phyloP scores from a whole-genome alignment of 2,113 vertebrate genomes.

The Camarhynchus parvulus region DNA sequence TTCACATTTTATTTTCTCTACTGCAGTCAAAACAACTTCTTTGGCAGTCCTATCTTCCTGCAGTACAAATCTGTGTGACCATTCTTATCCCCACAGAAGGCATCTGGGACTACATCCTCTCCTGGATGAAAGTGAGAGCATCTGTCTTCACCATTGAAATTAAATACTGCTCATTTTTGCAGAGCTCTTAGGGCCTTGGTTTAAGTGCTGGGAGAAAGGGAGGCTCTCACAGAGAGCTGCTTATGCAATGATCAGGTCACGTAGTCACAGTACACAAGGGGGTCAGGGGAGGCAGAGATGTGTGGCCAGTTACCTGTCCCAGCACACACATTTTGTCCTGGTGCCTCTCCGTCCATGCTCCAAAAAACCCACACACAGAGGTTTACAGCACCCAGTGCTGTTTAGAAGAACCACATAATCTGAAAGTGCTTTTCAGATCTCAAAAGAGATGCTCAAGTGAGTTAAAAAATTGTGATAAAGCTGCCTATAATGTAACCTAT shows the following conservation, averaged over 20 bases:
- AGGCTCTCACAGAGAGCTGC: not conserved
- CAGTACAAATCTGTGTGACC: not conserved
- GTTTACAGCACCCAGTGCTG: not conserved
- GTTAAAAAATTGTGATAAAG: not conserved
- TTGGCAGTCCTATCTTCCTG: not conserved
- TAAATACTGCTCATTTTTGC: not conserved
- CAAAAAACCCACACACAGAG: accelerated
- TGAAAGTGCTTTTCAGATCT: not conserved
- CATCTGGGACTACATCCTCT: not conserved
- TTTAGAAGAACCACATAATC: not conserved
- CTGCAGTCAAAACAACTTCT: constrained; percentile 58
- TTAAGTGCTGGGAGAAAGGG: not conserved
- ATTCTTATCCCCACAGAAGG: not conserved
- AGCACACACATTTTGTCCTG: not conserved
- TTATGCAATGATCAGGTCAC: not conserved
- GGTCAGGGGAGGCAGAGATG: not conserved
- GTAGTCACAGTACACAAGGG: accelerated
- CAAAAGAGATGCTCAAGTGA: not conserved
- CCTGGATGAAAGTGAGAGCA: constrained; percentile 1
- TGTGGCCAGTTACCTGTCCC: not conserved
- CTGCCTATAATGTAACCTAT: not conserved
- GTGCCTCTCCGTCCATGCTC: not conserved
- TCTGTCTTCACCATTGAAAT: constrained; percentile 14
- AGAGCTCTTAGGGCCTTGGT: not conserved
- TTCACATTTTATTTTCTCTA: constrained; percentile 37